These are phyloP conservation scores for Hemibagrus wyckioides DNA, from an alignment of 2,113 vertebrate species.

Conservation along the genomic window DNA sequence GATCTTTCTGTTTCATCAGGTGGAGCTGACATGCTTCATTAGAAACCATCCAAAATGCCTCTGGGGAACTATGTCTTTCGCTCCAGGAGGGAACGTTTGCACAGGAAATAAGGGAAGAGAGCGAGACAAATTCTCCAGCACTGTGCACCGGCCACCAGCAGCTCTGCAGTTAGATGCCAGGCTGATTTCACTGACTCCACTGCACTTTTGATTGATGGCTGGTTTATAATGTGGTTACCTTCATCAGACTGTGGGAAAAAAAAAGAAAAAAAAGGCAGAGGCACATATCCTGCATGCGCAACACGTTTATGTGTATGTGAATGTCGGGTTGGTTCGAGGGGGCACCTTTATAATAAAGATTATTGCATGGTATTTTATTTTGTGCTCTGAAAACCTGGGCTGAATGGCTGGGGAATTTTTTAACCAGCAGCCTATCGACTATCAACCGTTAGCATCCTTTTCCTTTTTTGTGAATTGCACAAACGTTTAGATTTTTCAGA, in stretches of 20 bases:
- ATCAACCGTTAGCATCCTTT: neutral
- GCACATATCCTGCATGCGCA: neutral
- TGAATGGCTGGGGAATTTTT: neutral
- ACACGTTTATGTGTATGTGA: neutral
- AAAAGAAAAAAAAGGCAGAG: neutral
- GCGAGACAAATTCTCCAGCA: neutral
- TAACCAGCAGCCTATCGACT: neutral
- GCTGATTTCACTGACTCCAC: conserved; percentile 6
- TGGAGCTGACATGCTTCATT: conserved; percentile 17
- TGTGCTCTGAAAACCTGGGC: neutral
- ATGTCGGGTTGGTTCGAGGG: neutral
- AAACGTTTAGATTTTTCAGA: neutral
- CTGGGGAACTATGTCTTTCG: conserved; percentile 18
- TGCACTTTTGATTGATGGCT: conserved; percentile 34
- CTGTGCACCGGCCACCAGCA: neutral
- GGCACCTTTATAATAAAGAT: neutral
- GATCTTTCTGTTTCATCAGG: conserved; percentile 11
- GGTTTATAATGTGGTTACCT: neutral
- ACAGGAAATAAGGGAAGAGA: neutral
- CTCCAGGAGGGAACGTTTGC: neutral
- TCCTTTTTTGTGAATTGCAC: conserved; percentile 1
- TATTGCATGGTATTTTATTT: neutral
- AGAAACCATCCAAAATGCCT: conserved; percentile 5
- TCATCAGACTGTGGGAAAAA: too few species aligned
- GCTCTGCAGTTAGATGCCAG: conserved; percentile 24